Percentiles rank a stretch among this genome's conserved stretches.
phyloP scores from a whole-genome alignment of 2,113 vertebrate genomes.

The Hydrochoerus hydrochaeris region DNA sequence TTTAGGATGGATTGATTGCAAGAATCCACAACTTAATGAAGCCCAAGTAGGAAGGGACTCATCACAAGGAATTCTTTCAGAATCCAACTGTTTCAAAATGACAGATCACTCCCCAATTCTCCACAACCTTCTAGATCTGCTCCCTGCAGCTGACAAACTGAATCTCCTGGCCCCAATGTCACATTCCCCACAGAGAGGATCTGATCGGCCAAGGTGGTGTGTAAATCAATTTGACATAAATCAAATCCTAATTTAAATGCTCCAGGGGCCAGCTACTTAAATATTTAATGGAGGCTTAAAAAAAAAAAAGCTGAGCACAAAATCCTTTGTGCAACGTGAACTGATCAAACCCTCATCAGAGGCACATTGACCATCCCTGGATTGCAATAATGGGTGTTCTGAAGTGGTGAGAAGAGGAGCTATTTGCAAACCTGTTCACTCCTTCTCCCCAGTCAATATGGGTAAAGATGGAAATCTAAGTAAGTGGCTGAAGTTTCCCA shows the following conservation, averaged over 20 bases:
- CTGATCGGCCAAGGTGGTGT: constrained; percentile 19
- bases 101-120: background rate
- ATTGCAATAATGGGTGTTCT: background rate
- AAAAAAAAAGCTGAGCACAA: constrained; percentile 12
- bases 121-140: background rate
- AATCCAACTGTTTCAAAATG: background rate
- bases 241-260: constrained; percentile 64
- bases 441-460: background rate
- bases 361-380: background rate
- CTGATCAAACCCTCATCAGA: background rate
- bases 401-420: background rate
- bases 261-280: constrained; percentile 50
- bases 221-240: constrained; percentile 62
- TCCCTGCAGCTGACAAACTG: background rate
- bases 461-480: background rate
- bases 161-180: background rate
- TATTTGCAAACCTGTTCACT: background rate
- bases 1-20: background rate
- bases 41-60: background rate
- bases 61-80: background rate
- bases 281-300: constrained; percentile 64
- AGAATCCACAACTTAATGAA: background rate
- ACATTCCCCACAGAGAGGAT: background rate
- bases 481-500: background rate
- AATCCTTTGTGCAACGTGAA: background rate